Percentiles rank a stretch among this genome's conserved stretches.
phyloP scores from a whole-genome alignment of 2,113 vertebrate genomes.

The Lamprotornis superbus region DNA sequence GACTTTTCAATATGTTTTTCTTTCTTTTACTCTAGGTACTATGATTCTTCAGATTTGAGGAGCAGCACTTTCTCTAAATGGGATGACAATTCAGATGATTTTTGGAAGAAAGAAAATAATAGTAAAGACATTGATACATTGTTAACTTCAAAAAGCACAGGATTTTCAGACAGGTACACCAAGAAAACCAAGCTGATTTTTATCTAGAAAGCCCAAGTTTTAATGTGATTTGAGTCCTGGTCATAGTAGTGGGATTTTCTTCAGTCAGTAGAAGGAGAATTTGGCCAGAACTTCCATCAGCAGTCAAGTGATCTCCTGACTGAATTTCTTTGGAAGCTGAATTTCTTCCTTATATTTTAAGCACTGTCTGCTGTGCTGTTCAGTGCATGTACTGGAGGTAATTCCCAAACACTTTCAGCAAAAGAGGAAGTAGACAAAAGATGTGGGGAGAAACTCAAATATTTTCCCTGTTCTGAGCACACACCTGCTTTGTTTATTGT shows the following conservation, averaged over 20 bases:
- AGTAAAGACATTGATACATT: constrained; percentile 74
- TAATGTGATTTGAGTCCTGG: neutral
- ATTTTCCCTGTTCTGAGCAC: neutral
- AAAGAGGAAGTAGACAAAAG: neutral
- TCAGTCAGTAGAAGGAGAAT: neutral
- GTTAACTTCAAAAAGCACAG: constrained; percentile 70
- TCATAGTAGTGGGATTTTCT: neutral
- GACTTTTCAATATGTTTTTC: neutral
- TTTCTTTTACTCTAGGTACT: constrained; percentile 65
- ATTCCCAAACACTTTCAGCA: neutral
- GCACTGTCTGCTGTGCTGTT: neutral
- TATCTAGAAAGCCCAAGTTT: neutral
- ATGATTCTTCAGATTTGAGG: constrained; percentile 74
- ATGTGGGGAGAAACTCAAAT: neutral
- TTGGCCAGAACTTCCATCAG: neutral
- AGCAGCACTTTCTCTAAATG: constrained; percentile 79
- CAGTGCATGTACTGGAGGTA: neutral
- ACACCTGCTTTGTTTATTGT: neutral
- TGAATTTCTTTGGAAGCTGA: neutral
- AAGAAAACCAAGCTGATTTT: neutral
- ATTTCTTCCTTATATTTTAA: neutral
- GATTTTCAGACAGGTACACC: constrained; percentile 80
- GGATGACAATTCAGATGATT: constrained; percentile 76
- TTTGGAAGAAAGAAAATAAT: constrained; percentile 82
- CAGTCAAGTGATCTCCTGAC: neutral